Percentiles rank a stretch among this genome's conserved stretches.
phyloP scores from a whole-genome alignment of 2,888 invertebrate genomes.

The Heliconius cydno region DNA sequence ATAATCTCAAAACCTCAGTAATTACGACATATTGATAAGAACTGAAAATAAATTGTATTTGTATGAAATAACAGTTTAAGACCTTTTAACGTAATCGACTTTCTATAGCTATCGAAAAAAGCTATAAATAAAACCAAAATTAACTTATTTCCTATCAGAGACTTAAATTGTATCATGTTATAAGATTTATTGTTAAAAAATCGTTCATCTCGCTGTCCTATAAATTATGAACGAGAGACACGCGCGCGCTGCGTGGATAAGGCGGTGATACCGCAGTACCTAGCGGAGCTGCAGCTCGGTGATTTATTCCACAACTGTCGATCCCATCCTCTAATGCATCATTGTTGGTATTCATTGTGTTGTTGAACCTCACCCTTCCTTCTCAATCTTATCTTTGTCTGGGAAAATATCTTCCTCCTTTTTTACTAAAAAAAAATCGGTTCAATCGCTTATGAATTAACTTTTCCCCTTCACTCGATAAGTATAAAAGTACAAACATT shows the following conservation, averaged over 20 bases:
- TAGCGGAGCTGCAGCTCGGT: constrained; percentile 49
- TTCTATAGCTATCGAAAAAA: constrained; percentile 2
- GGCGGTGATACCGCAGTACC: constrained; percentile 44
- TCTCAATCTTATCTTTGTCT: constrained; percentile 47
- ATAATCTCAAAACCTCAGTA: neutral
- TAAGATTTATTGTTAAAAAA: constrained; percentile 49
- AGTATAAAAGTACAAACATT: constrained; percentile 8
- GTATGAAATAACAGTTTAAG: neutral
- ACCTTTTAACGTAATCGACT: constrained; percentile 8
- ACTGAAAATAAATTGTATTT: neutral
- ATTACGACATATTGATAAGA: neutral
- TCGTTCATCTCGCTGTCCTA: constrained; percentile 48
- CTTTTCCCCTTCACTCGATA: constrained; percentile 29
- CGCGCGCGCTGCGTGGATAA: constrained; percentile 45
- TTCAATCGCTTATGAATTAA: constrained; percentile 26
- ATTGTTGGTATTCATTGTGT: constrained; percentile 60
- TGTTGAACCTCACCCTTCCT: constrained; percentile 52
- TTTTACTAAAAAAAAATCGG: constrained; percentile 35
- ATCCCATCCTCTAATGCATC: constrained; percentile 63
- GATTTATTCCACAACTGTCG: constrained; percentile 63
- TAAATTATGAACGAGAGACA: constrained; percentile 49
- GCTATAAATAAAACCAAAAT: constrained; percentile 19
- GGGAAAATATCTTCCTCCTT: constrained; percentile 37
- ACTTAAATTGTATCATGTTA: constrained; percentile 23
- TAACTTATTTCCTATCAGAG: constrained; percentile 21